phyloP scores from a whole-genome alignment of 2,888 invertebrate genomes.

The Melinaea marsaeus region DNA sequence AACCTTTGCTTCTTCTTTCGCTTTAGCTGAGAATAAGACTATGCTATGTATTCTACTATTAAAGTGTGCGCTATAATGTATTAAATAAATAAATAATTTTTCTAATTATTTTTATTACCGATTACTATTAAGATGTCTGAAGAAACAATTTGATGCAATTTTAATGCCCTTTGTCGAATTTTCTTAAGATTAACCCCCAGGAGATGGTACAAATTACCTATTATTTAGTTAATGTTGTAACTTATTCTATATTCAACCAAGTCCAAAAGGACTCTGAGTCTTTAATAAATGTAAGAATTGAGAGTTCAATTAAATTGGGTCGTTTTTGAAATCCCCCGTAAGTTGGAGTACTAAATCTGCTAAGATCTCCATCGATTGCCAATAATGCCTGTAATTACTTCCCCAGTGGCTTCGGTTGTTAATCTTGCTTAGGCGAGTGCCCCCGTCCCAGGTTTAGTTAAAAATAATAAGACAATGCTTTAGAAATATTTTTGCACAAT shows the following conservation, averaged over 20 bases:
- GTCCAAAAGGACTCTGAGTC: constrained; percentile 16
- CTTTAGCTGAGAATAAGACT: too few relatives aligned
- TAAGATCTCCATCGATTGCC: constrained; percentile 62
- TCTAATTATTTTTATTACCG: background rate
- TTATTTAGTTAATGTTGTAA: constrained; percentile 34
- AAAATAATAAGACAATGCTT: constrained; percentile 45
- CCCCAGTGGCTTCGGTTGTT: constrained; percentile 53
- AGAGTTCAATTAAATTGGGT: constrained; percentile 28
- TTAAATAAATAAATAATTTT: background rate
- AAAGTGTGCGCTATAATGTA: background rate
- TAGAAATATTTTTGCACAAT: background rate
- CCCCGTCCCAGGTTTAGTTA: constrained; percentile 57
- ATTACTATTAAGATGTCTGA: background rate
- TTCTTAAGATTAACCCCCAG: constrained; percentile 34
- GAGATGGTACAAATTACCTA: constrained; percentile 35
- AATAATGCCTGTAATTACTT: constrained; percentile 72
- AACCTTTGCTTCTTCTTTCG: too few relatives aligned
- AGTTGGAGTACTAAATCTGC: constrained; percentile 59
- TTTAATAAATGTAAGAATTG: constrained; percentile 8
- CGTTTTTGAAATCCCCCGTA: constrained; percentile 35
- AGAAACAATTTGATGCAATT: constrained; percentile 25
- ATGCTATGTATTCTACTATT: background rate
- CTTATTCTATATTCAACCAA: constrained; percentile 31
- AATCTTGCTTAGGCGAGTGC: constrained; percentile 54
- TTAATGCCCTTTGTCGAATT: constrained; percentile 28